A percentile compares a stretch with the other conserved stretches of the same genome.
These are phyloP conservation scores for Pygmarrhopalites habei DNA, from an alignment of 1,140 invertebrate species.

Conservation along the genomic window DNA sequence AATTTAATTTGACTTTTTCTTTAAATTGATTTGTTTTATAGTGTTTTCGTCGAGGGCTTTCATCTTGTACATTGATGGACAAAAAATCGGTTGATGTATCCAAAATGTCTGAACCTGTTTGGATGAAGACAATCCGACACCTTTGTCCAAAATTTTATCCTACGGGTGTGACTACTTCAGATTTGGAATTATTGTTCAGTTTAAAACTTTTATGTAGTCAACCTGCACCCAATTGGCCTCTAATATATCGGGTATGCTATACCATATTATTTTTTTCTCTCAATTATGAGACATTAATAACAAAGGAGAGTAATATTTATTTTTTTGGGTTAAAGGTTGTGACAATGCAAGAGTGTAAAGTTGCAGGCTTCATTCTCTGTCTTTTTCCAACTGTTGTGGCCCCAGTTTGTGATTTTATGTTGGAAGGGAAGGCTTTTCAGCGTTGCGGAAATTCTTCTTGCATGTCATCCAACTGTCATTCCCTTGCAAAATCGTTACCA, in stretches of 20 bases:
- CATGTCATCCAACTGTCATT: constrained; percentile 31
- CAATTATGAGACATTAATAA: neutral
- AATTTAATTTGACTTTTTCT: neutral
- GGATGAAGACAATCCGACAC: constrained; percentile 26
- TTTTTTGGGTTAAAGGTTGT: constrained; percentile 23
- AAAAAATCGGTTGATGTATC: constrained; percentile 12
- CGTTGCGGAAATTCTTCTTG: constrained; percentile 33
- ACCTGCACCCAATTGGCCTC: constrained; percentile 65
- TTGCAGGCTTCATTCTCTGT: constrained; percentile 24
- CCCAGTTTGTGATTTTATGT: constrained; percentile 26
- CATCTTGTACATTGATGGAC: constrained; percentile 29
- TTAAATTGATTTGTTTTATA: neutral
- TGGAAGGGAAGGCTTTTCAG: constrained; percentile 36
- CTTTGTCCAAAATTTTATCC: constrained; percentile 32
- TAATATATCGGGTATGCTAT: constrained; percentile 56
- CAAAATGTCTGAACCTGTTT: constrained; percentile 19
- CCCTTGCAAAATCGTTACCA: constrained; percentile 30
- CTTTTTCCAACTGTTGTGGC: constrained; percentile 29
- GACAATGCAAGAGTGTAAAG: constrained; percentile 30
- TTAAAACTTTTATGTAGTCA: constrained; percentile 62
- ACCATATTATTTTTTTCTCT: neutral
- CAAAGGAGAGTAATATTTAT: neutral
- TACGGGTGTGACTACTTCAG: neutral
- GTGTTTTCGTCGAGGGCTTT: constrained; percentile 31
- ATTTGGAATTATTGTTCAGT: constrained; percentile 42